Evolutionary conservation across 2,113 vertebrate genomes (phyloP).

Genomic region (Sterrhoptilus dennistouni): DNA sequence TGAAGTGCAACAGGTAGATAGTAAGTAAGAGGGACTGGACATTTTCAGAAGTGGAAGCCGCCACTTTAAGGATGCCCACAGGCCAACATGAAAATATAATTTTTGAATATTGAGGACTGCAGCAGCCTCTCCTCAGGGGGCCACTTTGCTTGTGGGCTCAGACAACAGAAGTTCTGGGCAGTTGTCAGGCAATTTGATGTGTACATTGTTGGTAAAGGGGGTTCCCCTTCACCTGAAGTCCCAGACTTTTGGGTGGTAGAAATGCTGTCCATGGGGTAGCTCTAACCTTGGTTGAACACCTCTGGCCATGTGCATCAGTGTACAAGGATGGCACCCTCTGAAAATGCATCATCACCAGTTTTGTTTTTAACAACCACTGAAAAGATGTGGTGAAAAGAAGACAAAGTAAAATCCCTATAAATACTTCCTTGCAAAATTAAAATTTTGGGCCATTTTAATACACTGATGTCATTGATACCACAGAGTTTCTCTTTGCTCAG

Average conservation of each 20-base stretch:
- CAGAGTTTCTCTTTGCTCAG: not conserved
- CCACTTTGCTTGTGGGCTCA: fast-evolving
- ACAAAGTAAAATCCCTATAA: not conserved
- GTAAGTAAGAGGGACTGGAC: not conserved
- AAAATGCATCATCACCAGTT: not conserved
- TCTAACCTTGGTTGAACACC: not conserved
- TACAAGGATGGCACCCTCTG: not conserved
- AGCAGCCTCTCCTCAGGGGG: not conserved
- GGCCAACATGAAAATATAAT: not conserved
- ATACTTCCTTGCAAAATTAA: not conserved
- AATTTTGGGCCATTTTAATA: not conserved
- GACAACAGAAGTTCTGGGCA: not conserved
- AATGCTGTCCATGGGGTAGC: not conserved
- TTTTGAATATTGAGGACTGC: not conserved
- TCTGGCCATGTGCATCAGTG: not conserved
- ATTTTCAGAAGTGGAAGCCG: not conserved
- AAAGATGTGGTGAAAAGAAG: not conserved
- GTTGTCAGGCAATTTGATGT: not conserved
- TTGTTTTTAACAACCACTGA: not conserved
- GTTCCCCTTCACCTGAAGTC: not conserved
- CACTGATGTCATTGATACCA: not conserved
- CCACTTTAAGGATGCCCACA: not conserved
- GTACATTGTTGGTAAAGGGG: not conserved
- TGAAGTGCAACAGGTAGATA: not conserved
- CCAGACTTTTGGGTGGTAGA: not conserved